phyloP scores from a whole-genome alignment of 2,888 invertebrate species.

The Carpatolechia fugitivella region DNA sequence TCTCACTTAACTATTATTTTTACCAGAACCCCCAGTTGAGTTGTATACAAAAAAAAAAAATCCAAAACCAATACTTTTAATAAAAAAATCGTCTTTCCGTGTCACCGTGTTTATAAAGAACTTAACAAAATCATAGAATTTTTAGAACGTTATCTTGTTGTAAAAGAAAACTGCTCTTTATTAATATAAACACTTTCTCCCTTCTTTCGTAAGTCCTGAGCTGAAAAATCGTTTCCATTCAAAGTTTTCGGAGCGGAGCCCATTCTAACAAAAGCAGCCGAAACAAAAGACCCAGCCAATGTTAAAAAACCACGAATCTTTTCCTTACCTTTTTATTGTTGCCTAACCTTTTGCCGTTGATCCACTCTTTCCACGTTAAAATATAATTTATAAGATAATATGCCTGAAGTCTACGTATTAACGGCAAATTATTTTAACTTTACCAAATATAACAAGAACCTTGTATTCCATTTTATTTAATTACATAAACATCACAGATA shows the following conservation, averaged over 20 bases:
- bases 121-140: neutral
- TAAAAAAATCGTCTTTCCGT: too few species aligned
- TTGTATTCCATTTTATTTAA: too few species aligned
- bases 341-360: slow-evolving; percentile 62
- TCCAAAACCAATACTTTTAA: too few species aligned
- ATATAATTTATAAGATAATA: too few species aligned
- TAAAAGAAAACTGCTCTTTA: slow-evolving; percentile 15
- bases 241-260: slow-evolving; percentile 44
- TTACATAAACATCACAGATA: too few species aligned
- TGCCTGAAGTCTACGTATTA: too few species aligned
- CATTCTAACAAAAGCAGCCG: slow-evolving; percentile 45
- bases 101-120: too few species aligned
- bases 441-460: too few species aligned
- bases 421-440: too few species aligned
- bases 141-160: neutral
- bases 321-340: slow-evolving; percentile 62
- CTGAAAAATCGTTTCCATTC: slow-evolving; percentile 61
- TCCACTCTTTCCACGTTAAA: slow-evolving; percentile 55
- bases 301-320: slow-evolving; percentile 50
- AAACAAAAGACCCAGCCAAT: slow-evolving; percentile 52
- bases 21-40: too few species aligned
- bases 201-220: slow-evolving; percentile 33
- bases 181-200: slow-evolving; percentile 39
- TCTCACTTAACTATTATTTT: too few species aligned
- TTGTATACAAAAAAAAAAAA: too few species aligned